Evolutionary conservation across 2,888 invertebrate species (phyloP), one percentile per base, ranked within the genome.

Genomic region (Pyrochroa serraticornis): DNA sequence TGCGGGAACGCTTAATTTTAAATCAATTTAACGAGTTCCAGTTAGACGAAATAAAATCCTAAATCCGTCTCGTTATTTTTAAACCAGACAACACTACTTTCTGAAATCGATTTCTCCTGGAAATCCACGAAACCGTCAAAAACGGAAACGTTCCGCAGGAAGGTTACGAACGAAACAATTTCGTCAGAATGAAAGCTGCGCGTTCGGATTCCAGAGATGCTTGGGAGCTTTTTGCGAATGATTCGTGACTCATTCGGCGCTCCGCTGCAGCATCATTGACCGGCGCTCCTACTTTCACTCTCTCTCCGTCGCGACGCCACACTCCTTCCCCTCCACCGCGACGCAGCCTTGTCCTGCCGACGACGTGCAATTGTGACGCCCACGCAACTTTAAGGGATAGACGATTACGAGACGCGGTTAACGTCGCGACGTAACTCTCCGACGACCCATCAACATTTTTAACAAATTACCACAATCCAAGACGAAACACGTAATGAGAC

Each of bases 231-330:
- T 13, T 31, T 41, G 38, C 36, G 30, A 30, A 32, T 14, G 53
- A 47, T 22, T 22, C 22, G 39, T 55, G 48, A 55, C 43, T 55
- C 48, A 48, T 43, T 42, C 47, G 42, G 38, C 49, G 14, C 14
- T 38, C 38, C 33, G 49, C 39, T 34, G 38, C 38, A 50, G 37
- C 63, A 56, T 56, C 60, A 56, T 45, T 58, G 55, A 59, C 55
- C 53, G 58, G 42, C 54, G 60, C 51, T 45, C 48, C 53, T 56
- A 65, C 64, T 66, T 66, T 66, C 66, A 62, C 64, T 64, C 54
- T 63, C 65, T 57, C 55, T 52, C 53, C 54, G 60, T 61, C 62
- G 62, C 61, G 64, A 61, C 66, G 62, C 46, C 60, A 48, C 43
- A 51, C 55, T 54, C 38, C 46, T 33, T 32, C 52, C 30, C 13